These are phyloP conservation scores for Aphodius granarius DNA, from an alignment of 2,888 invertebrate genomes.

Conservation along the genomic window DNA sequence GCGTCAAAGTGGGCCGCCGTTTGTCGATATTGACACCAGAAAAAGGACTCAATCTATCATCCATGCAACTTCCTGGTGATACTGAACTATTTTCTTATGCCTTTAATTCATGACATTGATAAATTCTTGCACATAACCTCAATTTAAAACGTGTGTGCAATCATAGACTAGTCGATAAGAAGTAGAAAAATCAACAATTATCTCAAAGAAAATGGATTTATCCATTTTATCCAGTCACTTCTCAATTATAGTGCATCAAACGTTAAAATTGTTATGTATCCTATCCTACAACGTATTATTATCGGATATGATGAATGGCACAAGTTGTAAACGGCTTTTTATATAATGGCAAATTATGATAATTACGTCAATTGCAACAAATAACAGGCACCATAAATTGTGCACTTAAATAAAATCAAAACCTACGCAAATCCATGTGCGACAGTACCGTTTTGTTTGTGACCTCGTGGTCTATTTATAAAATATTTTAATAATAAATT, in stretches of 20 bases:
- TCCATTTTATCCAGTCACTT: no score
- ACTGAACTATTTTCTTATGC: not conserved
- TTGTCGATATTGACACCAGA: not conserved
- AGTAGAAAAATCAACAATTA: no score
- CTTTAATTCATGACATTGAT: not conserved
- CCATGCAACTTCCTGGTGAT: not conserved
- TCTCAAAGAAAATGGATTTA: no score
- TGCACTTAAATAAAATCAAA: not conserved
- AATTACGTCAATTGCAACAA: not conserved
- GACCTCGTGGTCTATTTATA: not conserved
- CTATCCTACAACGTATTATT: not conserved
- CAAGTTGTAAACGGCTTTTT: not conserved
- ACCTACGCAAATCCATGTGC: not conserved
- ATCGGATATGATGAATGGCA: not conserved
- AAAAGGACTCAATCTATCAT: not conserved
- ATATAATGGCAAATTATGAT: not conserved
- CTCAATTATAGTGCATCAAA: not conserved
- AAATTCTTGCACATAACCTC: not conserved
- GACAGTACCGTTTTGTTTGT: not conserved
- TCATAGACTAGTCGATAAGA: no score
- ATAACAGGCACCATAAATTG: not conserved
- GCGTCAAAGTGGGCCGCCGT: constrained; percentile 5
- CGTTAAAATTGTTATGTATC: not conserved
- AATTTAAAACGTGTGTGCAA: no score
- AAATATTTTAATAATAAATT: not conserved